Base-by-base conservation (phyloP, 2,888 invertebrate genomes). In the Lithophane leautieri region DNA sequence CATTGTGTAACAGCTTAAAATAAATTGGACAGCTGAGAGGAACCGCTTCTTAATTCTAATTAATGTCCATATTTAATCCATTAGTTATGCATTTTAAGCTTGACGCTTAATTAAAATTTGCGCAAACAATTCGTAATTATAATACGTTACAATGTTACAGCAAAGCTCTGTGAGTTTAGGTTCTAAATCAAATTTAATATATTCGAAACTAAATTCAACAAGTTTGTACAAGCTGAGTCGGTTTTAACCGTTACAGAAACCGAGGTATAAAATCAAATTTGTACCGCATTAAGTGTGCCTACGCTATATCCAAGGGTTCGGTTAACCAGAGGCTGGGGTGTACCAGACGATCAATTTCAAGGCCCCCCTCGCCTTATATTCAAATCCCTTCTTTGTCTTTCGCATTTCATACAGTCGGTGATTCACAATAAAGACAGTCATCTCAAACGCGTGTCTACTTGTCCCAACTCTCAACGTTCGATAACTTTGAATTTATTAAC, bases 361-460 rank as follows among this genome's bases (percentile, higher is more conserved):
- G 94, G 94, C 91, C 91, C 94, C 94, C 95, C 93, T 94, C 93
- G 91, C 91, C 93, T 93, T 94, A 93, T 93, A 95, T 95, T 95
- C 95, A 95, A 96, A 96, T 96, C 94, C 94, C 94, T 94, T 94
- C 94, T 95, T 95, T 96, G 95, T 96, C 94, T 96, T 94, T 93
- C 89, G 89, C 89, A 94, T 95, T 94, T 94, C 94, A 95, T 95
- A 94, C 91, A 94, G 92, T 93, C 89, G 90, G 89, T 94, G 93
- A 94, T 93, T 94, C 93, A 94, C 92, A 93, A 94, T 93, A 92
- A 90, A 91, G 90, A 85, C 88, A 83, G 76, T 81, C 81, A 88
- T 86, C 87, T 79, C 78, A 75, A 86, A 88, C 80, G 81, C 65
- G 87, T 86, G 70, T 80, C 83, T 86, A 85, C 87, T 83, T 86